Evolutionary conservation across 2,888 invertebrate species (phyloP).

Genomic region (Dyspetes luteomarginatus): DNA sequence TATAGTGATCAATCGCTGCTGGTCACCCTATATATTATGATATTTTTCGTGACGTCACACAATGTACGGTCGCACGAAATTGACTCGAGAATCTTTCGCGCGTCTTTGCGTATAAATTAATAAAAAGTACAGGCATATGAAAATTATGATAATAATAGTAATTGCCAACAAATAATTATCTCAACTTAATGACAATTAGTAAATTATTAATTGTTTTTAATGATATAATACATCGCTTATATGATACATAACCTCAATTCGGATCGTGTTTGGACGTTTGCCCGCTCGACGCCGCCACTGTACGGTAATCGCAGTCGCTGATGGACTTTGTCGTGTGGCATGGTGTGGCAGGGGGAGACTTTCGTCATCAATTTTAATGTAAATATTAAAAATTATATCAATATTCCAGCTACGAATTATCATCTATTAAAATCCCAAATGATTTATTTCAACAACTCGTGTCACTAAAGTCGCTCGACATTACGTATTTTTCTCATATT

Average conservation of each 20-base stretch:
- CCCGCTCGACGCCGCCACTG: constrained; percentile 69
- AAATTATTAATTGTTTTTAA: neutral
- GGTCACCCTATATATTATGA: constrained; percentile 63
- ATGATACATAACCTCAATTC: constrained; percentile 75
- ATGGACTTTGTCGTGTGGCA: constrained; percentile 75
- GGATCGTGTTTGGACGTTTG: constrained; percentile 48
- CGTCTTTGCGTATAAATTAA: neutral
- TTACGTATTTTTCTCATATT: constrained; percentile 59
- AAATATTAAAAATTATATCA: constrained; percentile 76
- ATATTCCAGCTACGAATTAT: constrained; percentile 54
- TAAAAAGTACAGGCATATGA: neutral
- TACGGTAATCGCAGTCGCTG: constrained; percentile 73
- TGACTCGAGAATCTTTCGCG: constrained; percentile 60
- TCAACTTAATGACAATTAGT: neutral
- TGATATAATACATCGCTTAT: constrained; percentile 30
- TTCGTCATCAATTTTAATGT: constrained; percentile 78
- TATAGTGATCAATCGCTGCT: constrained; percentile 49
- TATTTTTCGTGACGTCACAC: constrained; percentile 68
- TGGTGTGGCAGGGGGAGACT: too few species aligned
- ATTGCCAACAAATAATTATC: neutral
- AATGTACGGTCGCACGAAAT: constrained; percentile 68
- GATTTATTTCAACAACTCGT: constrained; percentile 23
- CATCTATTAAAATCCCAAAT: constrained; percentile 36
- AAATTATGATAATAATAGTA: constrained; percentile 11
- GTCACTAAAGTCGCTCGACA: constrained; percentile 51